These are phyloP conservation scores for Lonchura striata DNA, from an alignment of 2,113 vertebrate genomes.

Conservation along the genomic window DNA sequence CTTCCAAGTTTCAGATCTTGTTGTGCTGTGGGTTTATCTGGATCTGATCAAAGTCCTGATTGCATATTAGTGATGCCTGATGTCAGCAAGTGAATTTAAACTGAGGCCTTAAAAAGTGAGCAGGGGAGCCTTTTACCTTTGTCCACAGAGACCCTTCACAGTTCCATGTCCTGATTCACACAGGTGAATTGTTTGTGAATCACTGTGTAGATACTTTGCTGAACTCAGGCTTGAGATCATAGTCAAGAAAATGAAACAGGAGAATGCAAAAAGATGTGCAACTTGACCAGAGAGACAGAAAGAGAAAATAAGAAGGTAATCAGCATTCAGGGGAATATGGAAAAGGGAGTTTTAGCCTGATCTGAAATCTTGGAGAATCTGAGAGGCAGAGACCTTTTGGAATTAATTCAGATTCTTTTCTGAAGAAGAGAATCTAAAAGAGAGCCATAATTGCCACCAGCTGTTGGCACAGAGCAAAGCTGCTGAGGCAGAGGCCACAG, in stretches of 20 bases:
- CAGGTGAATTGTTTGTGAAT: neutral
- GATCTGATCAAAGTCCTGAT: neutral
- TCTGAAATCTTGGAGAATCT: neutral
- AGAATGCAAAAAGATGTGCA: neutral
- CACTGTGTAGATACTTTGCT: neutral
- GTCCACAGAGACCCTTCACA: neutral
- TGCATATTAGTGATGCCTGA: neutral
- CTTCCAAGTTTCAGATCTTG: neutral
- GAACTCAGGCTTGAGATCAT: neutral
- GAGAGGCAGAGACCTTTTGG: neutral
- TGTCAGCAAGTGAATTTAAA: neutral
- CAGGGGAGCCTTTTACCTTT: neutral
- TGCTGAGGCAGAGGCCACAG: neutral
- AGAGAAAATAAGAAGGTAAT: neutral
- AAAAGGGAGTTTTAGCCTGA: neutral
- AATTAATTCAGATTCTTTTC: neutral
- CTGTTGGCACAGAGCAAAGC: neutral
- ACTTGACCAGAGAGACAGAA: neutral
- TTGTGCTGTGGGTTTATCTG: neutral
- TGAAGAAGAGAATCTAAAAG: neutral
- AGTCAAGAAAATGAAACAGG: neutral
- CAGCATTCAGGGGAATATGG: neutral
- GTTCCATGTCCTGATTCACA: neutral
- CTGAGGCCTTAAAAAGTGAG: neutral
- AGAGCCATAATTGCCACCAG: neutral